Percentiles rank a stretch among this genome's conserved stretches.
These are phyloP conservation scores for Sylvilagus bachmani DNA, from an alignment of 2,113 vertebrate genomes.

Conservation along the genomic window DNA sequence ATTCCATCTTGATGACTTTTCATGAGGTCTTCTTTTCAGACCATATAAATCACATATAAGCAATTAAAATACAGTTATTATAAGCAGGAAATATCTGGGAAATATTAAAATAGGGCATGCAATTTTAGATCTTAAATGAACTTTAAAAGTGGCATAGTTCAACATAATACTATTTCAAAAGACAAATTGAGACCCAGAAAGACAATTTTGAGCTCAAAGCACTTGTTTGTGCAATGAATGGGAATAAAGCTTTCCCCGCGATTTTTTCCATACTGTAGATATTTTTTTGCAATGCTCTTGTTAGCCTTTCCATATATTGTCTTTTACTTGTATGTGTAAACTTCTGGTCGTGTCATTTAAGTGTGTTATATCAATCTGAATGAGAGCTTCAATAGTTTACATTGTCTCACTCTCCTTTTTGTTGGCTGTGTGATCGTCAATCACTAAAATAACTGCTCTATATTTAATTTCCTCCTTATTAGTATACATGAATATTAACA, in stretches of 20 bases:
- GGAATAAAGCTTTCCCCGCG: background rate
- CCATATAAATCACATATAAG: background rate
- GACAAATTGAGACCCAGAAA: background rate
- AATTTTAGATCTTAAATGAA: conserved; percentile 31
- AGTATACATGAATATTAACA: background rate
- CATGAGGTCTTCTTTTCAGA: conserved; percentile 13
- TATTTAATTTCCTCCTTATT: background rate
- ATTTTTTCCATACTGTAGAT: background rate
- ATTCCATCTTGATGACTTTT: conserved; percentile 27
- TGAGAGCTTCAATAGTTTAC: background rate
- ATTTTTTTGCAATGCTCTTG: background rate
- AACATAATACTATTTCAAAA: conserved; percentile 4
- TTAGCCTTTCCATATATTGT: background rate
- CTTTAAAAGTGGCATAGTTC: background rate
- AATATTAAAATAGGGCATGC: background rate
- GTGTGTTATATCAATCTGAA: background rate
- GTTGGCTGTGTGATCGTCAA: background rate
- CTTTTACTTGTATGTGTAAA: background rate
- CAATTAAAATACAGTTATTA: conserved; percentile 33
- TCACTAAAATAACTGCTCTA: background rate
- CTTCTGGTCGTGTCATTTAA: background rate
- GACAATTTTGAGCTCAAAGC: background rate
- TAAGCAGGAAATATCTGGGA: background rate
- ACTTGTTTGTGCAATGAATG: background rate
- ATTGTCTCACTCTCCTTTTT: background rate